Evolutionary conservation across 2,797 vertebrate species (phyloP).

Genomic region (Xenopus petersii): DNA sequence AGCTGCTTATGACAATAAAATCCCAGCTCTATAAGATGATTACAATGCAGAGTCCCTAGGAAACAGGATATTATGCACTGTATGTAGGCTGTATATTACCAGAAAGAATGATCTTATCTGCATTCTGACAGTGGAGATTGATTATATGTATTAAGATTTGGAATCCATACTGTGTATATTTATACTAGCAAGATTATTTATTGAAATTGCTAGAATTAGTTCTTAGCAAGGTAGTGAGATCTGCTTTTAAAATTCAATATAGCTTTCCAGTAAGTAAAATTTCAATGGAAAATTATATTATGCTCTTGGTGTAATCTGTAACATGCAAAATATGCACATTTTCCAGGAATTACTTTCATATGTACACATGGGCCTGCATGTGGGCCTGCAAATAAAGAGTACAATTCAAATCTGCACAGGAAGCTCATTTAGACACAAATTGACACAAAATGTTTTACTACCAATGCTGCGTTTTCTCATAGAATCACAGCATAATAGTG

Average conservation of each 20-base stretch:
- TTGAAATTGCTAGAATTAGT: background rate
- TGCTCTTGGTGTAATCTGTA: background rate
- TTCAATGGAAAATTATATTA: background rate
- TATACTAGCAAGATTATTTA: background rate
- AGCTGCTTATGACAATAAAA: background rate
- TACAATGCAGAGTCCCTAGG: background rate
- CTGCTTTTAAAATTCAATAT: background rate
- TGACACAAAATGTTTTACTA: too few species aligned
- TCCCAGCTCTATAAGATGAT: background rate
- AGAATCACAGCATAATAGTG: too few species aligned
- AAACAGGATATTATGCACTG: constrained; percentile 5
- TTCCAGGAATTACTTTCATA: too few species aligned
- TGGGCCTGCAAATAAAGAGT: too few species aligned
- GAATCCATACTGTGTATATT: background rate
- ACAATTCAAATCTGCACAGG: too few species aligned
- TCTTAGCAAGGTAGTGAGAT: background rate
- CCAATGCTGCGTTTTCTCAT: too few species aligned
- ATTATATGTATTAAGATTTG: constrained; percentile 20
- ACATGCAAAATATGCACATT: too few species aligned
- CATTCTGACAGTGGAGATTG: constrained; percentile 24
- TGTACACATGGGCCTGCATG: too few species aligned
- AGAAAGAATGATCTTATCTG: constrained; percentile 26
- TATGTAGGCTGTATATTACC: constrained; percentile 3
- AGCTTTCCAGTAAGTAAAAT: background rate
- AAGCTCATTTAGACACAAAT: too few species aligned